Evolutionary conservation across 2,888 invertebrate species (phyloP).

Genomic region (Scelioninae gen. 1): DNA sequence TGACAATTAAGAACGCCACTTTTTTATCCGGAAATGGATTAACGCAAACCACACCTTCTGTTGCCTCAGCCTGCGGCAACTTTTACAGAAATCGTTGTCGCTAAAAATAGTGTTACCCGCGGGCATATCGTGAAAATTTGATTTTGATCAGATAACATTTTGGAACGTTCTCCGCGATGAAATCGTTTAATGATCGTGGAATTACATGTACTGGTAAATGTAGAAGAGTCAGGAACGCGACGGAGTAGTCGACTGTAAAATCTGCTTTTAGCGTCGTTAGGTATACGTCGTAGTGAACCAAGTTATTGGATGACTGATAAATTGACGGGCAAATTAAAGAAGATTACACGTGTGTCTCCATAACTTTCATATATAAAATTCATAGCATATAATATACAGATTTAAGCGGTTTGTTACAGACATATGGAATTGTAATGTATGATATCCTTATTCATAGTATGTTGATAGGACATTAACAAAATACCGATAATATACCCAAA

Average conservation of each 20-base stretch:
- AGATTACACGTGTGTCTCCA: conserved; percentile 69
- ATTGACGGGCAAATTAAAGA: conserved; percentile 75
- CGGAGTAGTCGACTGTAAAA: conserved; percentile 76
- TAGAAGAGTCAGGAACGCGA: conserved; percentile 44
- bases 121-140: conserved; percentile 55
- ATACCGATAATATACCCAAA: too few relatives aligned
- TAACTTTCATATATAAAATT: conserved; percentile 15
- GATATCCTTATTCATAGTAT: too few relatives aligned
- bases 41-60: conserved; percentile 74
- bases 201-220: conserved; percentile 32
- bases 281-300: conserved; percentile 69
- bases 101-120: conserved; percentile 42
- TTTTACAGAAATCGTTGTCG: conserved; percentile 31
- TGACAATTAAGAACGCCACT: conserved; percentile 55
- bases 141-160: conserved; percentile 46
- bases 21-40: conserved; percentile 73
- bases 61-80: conserved; percentile 45
- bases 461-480: too few relatives aligned
- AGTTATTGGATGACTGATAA: conserved; percentile 73
- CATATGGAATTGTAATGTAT: too few relatives aligned
- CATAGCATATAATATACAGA: too few relatives aligned
- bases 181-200: conserved; percentile 67
- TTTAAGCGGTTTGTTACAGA: too few relatives aligned
- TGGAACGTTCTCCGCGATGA: conserved; percentile 57
- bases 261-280: conserved; percentile 77